Base-by-base conservation (phyloP, 1,140 invertebrate genomes). In the Tyrophagus putrescentiae region DNA sequence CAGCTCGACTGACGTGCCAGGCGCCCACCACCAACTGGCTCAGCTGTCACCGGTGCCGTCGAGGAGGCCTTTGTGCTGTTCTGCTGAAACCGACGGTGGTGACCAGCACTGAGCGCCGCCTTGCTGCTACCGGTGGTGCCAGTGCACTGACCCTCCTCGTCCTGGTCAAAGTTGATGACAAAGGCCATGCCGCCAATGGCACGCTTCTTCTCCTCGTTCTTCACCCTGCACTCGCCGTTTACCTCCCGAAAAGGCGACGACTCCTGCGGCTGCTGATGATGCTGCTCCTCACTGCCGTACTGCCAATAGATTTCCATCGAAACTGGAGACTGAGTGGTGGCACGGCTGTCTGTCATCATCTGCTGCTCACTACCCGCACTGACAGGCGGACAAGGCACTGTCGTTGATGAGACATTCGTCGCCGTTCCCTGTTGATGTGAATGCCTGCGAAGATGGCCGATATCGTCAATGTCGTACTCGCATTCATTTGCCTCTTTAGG, bases 111-210 rank as follows among this genome's bases (percentile, higher is more conserved):
- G n/a, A n/a, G n/a, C n/a, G n/a, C n/a, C n/a, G n/a, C n/a, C n/a
- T n/a, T n/a, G n/a, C n/a, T n/a, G n/a, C n/a, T n/a, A n/a, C n/a
- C n/a, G n/a, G n/a, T n/a, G n/a, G n/a, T n/a, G n/a, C n/a, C n/a
- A n/a, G n/a, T n/a, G n/a, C n/a, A n/a, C n/a, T n/a, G n/a, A n/a
- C 36, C 50, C 21, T 32, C 39, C 4, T 32, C 52, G 39, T 33
- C 25, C n/a, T 54, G 16, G 25, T 54, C 13, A 32, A 54, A 54
- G 25, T 54, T 13, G 28, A 54, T 54, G 31, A 54, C 52, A 54
- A 54, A 54, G 21, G 52, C 52, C 52, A 54, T 54, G 3, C 52
- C 52, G 27, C 52, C 52, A 31, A 54, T 33, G 13, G 52, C 13
- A 31, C 21, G 45, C 1, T 18, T 9, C 11, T 21, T 18, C 7